These are phyloP conservation scores for Manacus vitellinus DNA, from an alignment of 2,113 vertebrate genomes.

Conservation along the genomic window DNA sequence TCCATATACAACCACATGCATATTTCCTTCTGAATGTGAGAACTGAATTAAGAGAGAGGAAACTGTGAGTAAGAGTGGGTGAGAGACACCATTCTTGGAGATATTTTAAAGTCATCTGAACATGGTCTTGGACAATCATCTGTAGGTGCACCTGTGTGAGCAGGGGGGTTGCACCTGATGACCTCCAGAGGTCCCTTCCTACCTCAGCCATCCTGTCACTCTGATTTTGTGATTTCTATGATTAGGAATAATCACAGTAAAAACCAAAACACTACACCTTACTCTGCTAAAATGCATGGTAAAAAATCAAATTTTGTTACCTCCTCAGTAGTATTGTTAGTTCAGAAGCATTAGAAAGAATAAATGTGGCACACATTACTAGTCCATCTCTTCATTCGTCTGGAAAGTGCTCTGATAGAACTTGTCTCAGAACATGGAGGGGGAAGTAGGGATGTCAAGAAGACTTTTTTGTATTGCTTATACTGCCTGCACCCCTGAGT, in stretches of 20 bases:
- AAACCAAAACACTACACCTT: background rate
- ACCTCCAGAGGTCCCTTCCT: background rate
- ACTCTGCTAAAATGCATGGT: background rate
- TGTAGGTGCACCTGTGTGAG: background rate
- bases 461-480: background rate
- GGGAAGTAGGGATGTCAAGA: fast-evolving
- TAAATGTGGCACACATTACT: background rate
- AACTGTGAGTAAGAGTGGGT: background rate
- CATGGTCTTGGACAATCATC: background rate
- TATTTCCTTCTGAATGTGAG: background rate
- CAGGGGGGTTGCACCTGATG: background rate
- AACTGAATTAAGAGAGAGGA: background rate
- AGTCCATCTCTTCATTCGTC: background rate
- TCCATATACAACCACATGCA: background rate
- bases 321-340: background rate
- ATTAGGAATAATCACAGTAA: background rate
- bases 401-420: background rate
- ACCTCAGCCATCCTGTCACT: background rate
- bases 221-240: background rate
- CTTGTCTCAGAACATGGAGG: background rate
- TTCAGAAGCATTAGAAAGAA: background rate
- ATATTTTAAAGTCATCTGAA: background rate
- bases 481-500: background rate
- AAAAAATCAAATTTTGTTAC: background rate
- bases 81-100: background rate